These are phyloP conservation scores for Eupithecia insigniata DNA, from an alignment of 2,888 invertebrate species.

Conservation along the genomic window DNA sequence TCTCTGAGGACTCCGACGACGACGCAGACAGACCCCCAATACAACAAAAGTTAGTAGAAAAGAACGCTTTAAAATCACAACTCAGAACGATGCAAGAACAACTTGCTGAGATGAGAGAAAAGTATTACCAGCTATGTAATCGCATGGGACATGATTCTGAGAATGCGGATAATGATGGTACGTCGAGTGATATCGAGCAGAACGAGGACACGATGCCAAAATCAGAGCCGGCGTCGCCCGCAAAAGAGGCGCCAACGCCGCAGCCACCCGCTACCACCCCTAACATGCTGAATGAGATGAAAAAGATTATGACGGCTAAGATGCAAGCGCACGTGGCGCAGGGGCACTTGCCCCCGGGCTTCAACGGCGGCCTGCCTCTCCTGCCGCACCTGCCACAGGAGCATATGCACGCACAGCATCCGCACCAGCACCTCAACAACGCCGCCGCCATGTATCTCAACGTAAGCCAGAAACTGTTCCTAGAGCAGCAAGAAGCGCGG, in stretches of 20 bases:
- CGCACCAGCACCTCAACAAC: conserved; percentile 85
- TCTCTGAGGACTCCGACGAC: conserved; percentile 89
- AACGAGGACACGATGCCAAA: conserved; percentile 80
- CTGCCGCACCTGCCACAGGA: conserved; percentile 84
- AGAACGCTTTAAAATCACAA: conserved; percentile 93
- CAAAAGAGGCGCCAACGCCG: conserved; percentile 80
- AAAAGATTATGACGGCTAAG: conserved; percentile 87
- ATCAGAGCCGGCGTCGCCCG: conserved; percentile 84
- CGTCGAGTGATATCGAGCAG: conserved; percentile 88
- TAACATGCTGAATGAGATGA: conserved; percentile 86
- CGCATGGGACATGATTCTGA: conserved; percentile 92
- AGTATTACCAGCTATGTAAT: conserved; percentile 94
- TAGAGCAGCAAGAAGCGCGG: conserved; percentile 90
- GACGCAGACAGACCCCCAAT: conserved; percentile 91
- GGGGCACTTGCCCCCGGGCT: conserved; percentile 84
- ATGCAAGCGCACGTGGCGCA: conserved; percentile 84
- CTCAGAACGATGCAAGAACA: conserved; percentile 94
- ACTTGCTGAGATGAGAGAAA: conserved; percentile 95
- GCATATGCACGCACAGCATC: conserved; percentile 82
- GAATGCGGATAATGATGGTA: conserved; percentile 89
- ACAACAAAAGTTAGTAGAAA: conserved; percentile 93
- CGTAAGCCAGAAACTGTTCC: conserved; percentile 89
- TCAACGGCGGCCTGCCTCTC: conserved; percentile 84
- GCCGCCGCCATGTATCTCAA: conserved; percentile 90
- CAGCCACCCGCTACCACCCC: conserved; percentile 73